Evolutionary conservation across 1,140 invertebrate genomes (phyloP).

Genomic region (Dolichoris vasculosae): DNA sequence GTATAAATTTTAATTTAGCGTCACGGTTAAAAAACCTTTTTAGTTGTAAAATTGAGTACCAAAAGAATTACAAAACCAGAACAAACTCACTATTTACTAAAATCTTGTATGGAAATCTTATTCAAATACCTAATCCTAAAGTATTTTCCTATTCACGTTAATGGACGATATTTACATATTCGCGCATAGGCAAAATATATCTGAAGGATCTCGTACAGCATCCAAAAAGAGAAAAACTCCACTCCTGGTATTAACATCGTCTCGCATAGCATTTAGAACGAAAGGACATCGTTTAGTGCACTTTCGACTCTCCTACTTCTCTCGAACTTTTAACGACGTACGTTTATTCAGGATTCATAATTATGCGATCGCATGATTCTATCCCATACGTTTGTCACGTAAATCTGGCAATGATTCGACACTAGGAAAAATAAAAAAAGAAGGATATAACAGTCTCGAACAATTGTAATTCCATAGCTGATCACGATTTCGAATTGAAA

Average conservation of each 20-base stretch:
- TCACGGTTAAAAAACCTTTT: no score
- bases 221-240: background rate
- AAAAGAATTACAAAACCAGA: background rate
- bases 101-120: background rate
- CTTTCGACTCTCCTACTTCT: background rate
- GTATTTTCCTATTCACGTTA: background rate
- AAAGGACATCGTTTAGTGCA: background rate
- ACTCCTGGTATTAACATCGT: background rate
- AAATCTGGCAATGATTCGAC: conserved; percentile 39
- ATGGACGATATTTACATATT: background rate
- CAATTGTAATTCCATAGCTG: conserved; percentile 13
- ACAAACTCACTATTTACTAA: background rate
- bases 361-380: conserved; percentile 19
- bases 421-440: background rate
- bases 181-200: background rate
- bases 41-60: no score
- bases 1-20: no score
- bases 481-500: conserved; percentile 38
- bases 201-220: background rate
- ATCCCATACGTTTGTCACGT: background rate
- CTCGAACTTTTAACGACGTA: background rate
- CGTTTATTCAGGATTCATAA: conserved; percentile 8
- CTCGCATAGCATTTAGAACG: background rate
- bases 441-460: background rate
- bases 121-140: background rate